Base-by-base conservation (phyloP, 2,113 vertebrate species). In the Rhinoderma darwinii region DNA sequence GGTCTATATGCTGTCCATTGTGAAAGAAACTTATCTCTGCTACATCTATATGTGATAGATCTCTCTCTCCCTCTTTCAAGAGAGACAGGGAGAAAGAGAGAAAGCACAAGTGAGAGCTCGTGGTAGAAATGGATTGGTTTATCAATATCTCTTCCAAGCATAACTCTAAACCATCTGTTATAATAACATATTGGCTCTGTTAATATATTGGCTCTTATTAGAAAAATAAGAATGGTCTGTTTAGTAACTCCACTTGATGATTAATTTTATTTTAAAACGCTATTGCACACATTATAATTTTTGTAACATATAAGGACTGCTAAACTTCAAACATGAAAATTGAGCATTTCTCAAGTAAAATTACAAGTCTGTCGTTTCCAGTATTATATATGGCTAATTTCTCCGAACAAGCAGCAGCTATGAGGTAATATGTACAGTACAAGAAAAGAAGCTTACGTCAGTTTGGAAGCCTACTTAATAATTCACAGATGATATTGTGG, bases 161-260 rank as follows among this genome's bases (percentile, higher is more conserved):
- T 89, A 91, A 89, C 80, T 82, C 59, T 82, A 51, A 89, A 91
- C 90, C 89, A 89, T 89, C 90, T 91, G 88, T 90, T 90, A 84
- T 84, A 92, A 72, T 84, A 90, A 83, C 89, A 86, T 80, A 88
- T 83, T 92, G 90, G 89, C 88, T 87, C 85, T 75, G 17, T 84
- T 86, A 87, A 86, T 87, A n/a, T n/a, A n/a, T n/a, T n/a, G n/a
- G n/a, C n/a, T n/a, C n/a, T 93, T 90, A 89, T 41, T 3, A 81
- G 5, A 27, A 81, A 91, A 88, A 83, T 79, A 89, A 85, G 88
- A 90, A 88, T 88, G 85, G 88, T 83, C 83, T 88, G 84, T 84
- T 88, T 47, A 88, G 90, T 54, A 85, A 81, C 68, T 88, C 91
- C 37, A 66, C 89, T 89, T 35, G 2, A 25, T 73, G 82, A 89